Evolutionary conservation across 2,797 vertebrate genomes (phyloP), one percentile per base, ranked within the genome.

Genomic region (Phrynocephalus forsythii): DNA sequence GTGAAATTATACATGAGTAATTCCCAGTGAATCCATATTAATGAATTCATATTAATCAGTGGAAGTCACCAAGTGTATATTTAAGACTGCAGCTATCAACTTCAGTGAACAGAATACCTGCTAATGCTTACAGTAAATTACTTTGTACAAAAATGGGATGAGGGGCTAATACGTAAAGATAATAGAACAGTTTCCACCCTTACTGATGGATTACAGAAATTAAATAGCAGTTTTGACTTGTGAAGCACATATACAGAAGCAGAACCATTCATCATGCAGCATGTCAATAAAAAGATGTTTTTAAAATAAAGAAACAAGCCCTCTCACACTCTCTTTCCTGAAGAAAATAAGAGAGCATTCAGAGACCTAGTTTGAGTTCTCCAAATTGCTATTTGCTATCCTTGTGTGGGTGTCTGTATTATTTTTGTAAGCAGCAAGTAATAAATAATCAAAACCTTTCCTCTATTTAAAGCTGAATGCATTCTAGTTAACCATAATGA

Each of bases 401-500:
- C 20, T 26, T 66, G 86, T 83, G 33, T 3, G 5, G 80, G 63
- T 8, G 16, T 71, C 56, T 71, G 24, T 5, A 66, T 83, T 86
- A 71, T 0, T 93, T 91, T 71, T 72, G 5, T 81, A 81, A 89
- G 60, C 2, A 80, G 18, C 11, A 84, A 63, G 44, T 2, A 89
- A 20, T 88, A 88, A 48, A 84, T 63, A 85, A 88, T 38, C 72
- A 90, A 85, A 60, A 66, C 69, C 52, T 72, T 86, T 80, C n/a
- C 78, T 81, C 69, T 86, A 33, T 66, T 8, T 85, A 82, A 63
- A 5, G 60, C 60, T 82, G 1, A 16, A 8, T 33, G 24, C 24
- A 63, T 30, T 38, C 15, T 44, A 52, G 63, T 3, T 83, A 93
- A 76, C 80, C 3, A 24, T 0, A 0, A 10, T 85, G 9, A 16